Conservation (phyloP, 2,113 vertebrate species). For the crab-eating macaque (Macaca fascicularis) region DNA sequence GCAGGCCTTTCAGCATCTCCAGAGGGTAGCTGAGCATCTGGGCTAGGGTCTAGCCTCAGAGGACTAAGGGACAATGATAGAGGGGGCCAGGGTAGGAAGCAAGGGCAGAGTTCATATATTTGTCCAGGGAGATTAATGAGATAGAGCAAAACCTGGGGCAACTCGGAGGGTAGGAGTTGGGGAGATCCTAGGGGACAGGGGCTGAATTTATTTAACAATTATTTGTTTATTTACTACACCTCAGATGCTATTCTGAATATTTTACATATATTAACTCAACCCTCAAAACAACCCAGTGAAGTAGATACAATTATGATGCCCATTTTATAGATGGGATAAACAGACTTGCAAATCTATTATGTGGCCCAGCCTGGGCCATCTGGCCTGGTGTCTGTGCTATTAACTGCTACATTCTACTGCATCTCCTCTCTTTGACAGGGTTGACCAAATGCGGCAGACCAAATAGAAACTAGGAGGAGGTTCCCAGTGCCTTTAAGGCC, state of each 20-base stretch:
- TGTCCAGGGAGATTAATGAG: background rate
- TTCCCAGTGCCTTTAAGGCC: background rate
- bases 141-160: background rate
- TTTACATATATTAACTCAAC: background rate
- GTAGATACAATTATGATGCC: background rate
- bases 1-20: background rate
- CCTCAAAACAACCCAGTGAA: background rate
- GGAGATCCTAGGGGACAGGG: background rate
- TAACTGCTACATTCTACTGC: background rate
- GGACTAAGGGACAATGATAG: background rate
- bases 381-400: background rate
- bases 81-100: background rate
- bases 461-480: slow-evolving; percentile 35
- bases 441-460: slow-evolving; percentile 33
- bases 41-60: background rate
- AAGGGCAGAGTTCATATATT: background rate
- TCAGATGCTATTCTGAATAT: background rate
- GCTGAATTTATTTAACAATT: background rate
- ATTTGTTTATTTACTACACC: background rate
- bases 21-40: background rate
- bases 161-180: background rate
- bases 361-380: background rate
- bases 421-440: background rate
- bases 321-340: slow-evolving; percentile 38
- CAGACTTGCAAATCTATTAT: background rate